Base-by-base conservation (phyloP, 2,888 invertebrate species). In the Drosophila prolongata region DNA sequence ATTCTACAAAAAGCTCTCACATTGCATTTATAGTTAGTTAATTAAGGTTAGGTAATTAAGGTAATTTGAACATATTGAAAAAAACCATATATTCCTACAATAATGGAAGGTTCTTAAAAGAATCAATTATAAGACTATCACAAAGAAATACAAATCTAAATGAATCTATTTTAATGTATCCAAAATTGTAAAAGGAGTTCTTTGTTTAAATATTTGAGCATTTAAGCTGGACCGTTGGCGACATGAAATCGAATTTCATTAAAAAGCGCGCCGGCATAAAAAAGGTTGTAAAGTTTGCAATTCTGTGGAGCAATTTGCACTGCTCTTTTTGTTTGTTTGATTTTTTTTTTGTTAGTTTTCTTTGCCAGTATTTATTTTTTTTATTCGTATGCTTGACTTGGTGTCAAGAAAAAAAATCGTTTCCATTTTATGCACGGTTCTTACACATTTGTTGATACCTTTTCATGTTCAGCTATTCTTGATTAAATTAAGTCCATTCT, bases 191-290 rank as follows among this genome's bases (percentile, higher is more conserved):
- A 13, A 16, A 35, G 35, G 11, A 24, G 3, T 24, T 24, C 0
- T 24, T 24, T 16, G 11, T 16, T 16, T 13, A 4, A 6, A 3
- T 27, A 54, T 16, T 58, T 40, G n/a, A 11, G 30, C 55, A 40
- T 30, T 6, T 53, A 27, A 57, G 14, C 16, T 57, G 57, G 57
- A 57, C 50, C 14, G 19, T 50, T 50, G 35, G 37, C 50, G 37
- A 13, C 6, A 49, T 49, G 30, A 50, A 38, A 52, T 24, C n/a
- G 11, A 50, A 13, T 52, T 58, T 10, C 37, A 47, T 47, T 14
- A 47, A 34, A 16, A 47, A 14, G 47, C 30, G 30, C 30, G 47
- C 16, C 49, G 35, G 13, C 11, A 13, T 16, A 13, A 19, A 49
- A 38, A 38, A 24, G 4, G 9, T 24, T n/a, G 14, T 30, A 3